Conservation (phyloP, 2,797 vertebrate genomes). For the Lacerta agilis region DNA sequence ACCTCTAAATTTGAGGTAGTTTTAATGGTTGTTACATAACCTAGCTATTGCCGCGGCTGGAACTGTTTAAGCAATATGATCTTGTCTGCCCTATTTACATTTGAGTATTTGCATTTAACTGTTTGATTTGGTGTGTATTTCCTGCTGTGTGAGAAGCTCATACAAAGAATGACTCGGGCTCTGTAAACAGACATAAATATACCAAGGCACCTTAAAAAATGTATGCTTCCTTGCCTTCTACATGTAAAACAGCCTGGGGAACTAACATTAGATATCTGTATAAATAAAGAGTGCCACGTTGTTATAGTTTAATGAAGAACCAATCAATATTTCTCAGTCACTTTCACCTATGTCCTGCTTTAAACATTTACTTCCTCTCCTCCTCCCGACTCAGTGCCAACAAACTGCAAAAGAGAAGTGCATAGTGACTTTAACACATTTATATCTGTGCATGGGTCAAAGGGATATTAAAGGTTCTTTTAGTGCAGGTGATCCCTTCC, state of each 20-base stretch:
- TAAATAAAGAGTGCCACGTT: background rate
- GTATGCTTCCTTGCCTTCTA: background rate
- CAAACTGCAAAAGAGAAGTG: background rate
- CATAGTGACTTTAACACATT: background rate
- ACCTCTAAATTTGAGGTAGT: background rate
- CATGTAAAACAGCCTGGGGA: background rate
- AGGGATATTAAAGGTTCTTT: slow-evolving; percentile 6
- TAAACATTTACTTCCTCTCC: background rate
- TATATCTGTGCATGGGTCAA: background rate
- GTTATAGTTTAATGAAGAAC: background rate
- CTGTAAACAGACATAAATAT: slow-evolving; percentile 31
- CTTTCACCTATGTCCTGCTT: background rate
- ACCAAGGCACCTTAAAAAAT: slow-evolving; percentile 17
- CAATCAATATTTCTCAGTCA: background rate
- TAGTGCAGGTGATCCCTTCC: background rate
- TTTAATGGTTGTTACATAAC: background rate
- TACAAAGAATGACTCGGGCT: slow-evolving; percentile 32
- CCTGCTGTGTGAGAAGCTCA: slow-evolving; percentile 22
- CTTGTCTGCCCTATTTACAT: slow-evolving; percentile 30
- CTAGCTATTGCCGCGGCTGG: slow-evolving; percentile 26
- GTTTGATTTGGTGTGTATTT: slow-evolving; percentile 46
- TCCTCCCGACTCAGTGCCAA: background rate
- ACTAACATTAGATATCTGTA: slow-evolving; percentile 17
- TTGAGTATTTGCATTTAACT: slow-evolving; percentile 32
- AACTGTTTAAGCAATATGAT: slow-evolving; percentile 18